phyloP scores from a whole-genome alignment of 35 echinoderm and acorn worm genomes.

The Patiria miniata region DNA sequence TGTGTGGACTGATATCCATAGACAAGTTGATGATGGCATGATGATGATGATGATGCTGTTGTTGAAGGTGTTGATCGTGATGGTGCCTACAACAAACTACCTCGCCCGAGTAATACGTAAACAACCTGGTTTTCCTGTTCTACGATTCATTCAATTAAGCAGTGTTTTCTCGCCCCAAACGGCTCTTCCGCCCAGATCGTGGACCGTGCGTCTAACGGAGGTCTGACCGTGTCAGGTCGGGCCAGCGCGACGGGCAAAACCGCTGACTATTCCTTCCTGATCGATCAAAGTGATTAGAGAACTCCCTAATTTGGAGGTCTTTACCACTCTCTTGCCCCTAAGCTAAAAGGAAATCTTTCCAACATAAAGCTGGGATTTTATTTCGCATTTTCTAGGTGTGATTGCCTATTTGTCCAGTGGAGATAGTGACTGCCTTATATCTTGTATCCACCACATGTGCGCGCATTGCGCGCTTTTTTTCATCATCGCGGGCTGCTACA shows the following conservation, averaged over 20 bases:
- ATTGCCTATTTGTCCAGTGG: too few species aligned
- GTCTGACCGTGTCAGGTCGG: background rate
- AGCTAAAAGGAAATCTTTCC: conserved; percentile 6
- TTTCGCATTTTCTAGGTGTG: background rate
- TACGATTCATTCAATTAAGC: conserved; percentile 9
- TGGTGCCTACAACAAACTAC: background rate
- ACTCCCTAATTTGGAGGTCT: background rate
- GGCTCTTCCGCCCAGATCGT: conserved; percentile 26
- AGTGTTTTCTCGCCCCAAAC: conserved; percentile 11
- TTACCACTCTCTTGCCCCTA: conserved; percentile 1
- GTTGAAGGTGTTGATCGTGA: background rate
- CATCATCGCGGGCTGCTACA: background rate
- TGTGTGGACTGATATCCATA: background rate
- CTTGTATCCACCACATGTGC: background rate
- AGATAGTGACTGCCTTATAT: too few species aligned
- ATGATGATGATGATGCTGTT: conserved; percentile 1
- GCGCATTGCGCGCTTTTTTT: too few species aligned
- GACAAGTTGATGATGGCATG: background rate
- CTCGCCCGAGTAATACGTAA: background rate
- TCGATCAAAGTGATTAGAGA: conserved; percentile 26
- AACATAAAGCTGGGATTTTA: background rate
- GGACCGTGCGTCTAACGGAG: background rate
- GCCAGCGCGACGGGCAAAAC: background rate
- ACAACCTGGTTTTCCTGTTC: conserved; percentile 1
- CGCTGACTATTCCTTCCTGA: conserved; percentile 14